Conservation (phyloP, 2,888 invertebrate species). For the Choristoneura rosaceana region DNA sequence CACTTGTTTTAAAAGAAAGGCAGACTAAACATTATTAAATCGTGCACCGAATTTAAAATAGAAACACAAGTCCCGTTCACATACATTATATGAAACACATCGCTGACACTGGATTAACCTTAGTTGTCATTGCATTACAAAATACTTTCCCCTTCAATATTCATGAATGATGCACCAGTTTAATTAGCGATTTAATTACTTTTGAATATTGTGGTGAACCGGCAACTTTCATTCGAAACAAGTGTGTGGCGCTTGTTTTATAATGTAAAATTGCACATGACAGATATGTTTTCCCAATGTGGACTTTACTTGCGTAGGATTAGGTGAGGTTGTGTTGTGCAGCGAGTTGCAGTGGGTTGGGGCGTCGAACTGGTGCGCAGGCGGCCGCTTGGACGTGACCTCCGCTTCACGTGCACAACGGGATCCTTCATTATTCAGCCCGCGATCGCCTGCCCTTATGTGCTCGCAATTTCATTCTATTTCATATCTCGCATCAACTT, state of each 20-base stretch:
- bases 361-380: slow-evolving; percentile 69
- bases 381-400: slow-evolving; percentile 70
- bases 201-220: slow-evolving; percentile 46
- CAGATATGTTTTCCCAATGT: not conserved
- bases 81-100: slow-evolving; percentile 18
- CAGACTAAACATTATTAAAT: slow-evolving; percentile 20
- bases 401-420: slow-evolving; percentile 65
- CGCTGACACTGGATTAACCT: slow-evolving; percentile 45
- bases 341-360: slow-evolving; percentile 50
- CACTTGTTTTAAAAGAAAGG: slow-evolving; percentile 2
- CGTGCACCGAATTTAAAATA: slow-evolving; percentile 7
- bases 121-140: slow-evolving; percentile 45
- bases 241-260: slow-evolving; percentile 23
- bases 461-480: slow-evolving; percentile 59
- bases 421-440: slow-evolving; percentile 70
- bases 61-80: slow-evolving; percentile 10
- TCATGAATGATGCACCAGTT: slow-evolving; percentile 60
- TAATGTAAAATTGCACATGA: slow-evolving; percentile 8
- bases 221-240: slow-evolving; percentile 35
- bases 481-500: slow-evolving; percentile 57
- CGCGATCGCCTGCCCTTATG: slow-evolving; percentile 60
- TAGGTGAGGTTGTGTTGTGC: slow-evolving; percentile 42
- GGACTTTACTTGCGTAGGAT: not conserved
- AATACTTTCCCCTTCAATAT: slow-evolving; percentile 69
- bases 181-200: slow-evolving; percentile 57